Percentiles rank a stretch among this genome's conserved stretches.
phyloP scores from a whole-genome alignment of 2,797 vertebrate species.

The Pseudopleuronectes americanus region DNA sequence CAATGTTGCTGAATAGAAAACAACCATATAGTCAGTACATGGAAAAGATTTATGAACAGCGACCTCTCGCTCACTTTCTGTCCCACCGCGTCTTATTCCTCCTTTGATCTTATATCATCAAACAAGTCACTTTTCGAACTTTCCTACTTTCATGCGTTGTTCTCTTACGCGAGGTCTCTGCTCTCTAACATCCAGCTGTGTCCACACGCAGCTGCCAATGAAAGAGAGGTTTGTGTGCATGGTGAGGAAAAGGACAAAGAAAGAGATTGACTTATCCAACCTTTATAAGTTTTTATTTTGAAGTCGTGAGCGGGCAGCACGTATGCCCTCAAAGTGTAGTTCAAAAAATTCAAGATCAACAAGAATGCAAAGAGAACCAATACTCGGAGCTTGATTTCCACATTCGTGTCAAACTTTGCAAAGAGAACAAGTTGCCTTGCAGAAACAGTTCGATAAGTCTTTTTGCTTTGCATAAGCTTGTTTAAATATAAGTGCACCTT shows the following conservation, averaged over 20 bases:
- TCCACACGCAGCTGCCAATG: slow-evolving; percentile 34
- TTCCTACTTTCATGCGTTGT: not conserved
- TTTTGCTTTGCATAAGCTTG: slow-evolving; percentile 9
- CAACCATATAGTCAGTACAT: no score
- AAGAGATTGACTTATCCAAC: slow-evolving; percentile 9
- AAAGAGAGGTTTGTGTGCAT: slow-evolving; percentile 1
- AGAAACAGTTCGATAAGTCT: slow-evolving; percentile 12
- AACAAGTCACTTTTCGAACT: not conserved
- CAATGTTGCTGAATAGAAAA: not conserved
- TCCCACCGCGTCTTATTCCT: not conserved
- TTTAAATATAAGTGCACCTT: slow-evolving; percentile 23
- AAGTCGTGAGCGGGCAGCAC: no score
- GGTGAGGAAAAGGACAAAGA: slow-evolving; percentile 13
- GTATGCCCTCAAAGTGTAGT: not conserved
- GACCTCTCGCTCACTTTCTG: not conserved
- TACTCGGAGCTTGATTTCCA: not conserved
- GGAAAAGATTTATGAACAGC: no score
- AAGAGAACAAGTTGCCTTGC: not conserved
- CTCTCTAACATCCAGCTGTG: slow-evolving; percentile 25
- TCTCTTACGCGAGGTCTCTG: slow-evolving; percentile 9
- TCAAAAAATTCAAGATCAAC: slow-evolving; percentile 12
- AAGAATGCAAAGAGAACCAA: slow-evolving; percentile 2
- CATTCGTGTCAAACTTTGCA: slow-evolving; percentile 4
- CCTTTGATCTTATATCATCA: slow-evolving; percentile 14
- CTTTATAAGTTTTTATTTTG: no score